Conservation (phyloP, 1,140 invertebrate genomes). For the Bacillus rossius region DNA sequence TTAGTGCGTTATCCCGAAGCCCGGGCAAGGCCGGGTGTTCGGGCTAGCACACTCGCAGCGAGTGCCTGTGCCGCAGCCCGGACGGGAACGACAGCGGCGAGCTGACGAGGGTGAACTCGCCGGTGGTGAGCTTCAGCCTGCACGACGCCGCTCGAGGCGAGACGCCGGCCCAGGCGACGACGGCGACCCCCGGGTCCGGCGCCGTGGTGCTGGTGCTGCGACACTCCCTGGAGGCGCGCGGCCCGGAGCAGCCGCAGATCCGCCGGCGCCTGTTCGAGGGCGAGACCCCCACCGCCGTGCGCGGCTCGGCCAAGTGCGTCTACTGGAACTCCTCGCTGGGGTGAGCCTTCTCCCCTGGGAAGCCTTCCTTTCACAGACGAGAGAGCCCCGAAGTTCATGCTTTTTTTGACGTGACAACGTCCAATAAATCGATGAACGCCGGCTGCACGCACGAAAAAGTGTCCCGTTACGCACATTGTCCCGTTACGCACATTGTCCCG, state of each 20-base stretch:
- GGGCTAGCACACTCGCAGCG: background rate
- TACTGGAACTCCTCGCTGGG: conserved; percentile 14
- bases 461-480: too few relatives aligned
- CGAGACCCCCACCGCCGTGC: conserved; percentile 16
- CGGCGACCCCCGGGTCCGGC: background rate
- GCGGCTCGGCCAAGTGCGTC: conserved; percentile 18
- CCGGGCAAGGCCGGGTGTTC: background rate
- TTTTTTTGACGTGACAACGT: too few relatives aligned
- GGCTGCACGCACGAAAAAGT: too few relatives aligned
- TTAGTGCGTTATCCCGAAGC: background rate
- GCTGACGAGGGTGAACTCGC: background rate
- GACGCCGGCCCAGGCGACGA: background rate
- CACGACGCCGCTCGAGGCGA: background rate
- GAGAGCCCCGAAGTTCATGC: too few relatives aligned
- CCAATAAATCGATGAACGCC: too few relatives aligned
- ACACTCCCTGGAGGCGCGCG: background rate
- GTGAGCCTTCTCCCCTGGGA: conserved; percentile 12
- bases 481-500: too few relatives aligned
- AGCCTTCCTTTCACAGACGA: too few relatives aligned
- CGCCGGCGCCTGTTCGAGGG: conserved; percentile 13
- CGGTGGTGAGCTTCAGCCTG: background rate
- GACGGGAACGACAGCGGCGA: background rate
- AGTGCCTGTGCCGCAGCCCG: background rate
- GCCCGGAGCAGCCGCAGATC: conserved; percentile 8
- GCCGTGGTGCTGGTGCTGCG: background rate